Percentiles rank a stretch among this genome's conserved stretches.
Conservation (phyloP, 2,797 vertebrate species). For the Micropoecilia bifurca region DNA sequence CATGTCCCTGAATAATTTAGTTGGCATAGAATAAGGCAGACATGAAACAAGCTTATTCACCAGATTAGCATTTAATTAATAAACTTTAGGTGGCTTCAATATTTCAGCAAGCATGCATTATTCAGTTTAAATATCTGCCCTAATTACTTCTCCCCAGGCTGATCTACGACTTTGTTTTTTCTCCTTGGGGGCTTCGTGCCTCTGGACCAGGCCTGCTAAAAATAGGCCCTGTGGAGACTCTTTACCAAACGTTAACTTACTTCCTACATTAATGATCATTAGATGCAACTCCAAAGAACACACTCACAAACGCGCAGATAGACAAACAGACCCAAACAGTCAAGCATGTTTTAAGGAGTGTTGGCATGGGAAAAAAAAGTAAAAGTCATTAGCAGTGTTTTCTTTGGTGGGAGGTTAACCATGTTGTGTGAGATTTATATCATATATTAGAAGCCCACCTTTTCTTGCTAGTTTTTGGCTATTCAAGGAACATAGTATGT, state of each 20-base stretch:
- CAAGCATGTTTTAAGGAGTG: slow-evolving; percentile 9
- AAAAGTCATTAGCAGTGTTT: background rate
- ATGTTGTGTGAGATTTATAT: background rate
- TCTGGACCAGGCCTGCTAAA: slow-evolving; percentile 66
- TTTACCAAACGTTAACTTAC: slow-evolving; percentile 46
- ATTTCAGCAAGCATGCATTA: slow-evolving; percentile 73
- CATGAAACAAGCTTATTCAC: slow-evolving; percentile 64
- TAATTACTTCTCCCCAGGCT: slow-evolving; percentile 76
- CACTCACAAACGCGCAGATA: slow-evolving; percentile 3
- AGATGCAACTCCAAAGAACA: slow-evolving; percentile 56
- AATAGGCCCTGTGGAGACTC: slow-evolving; percentile 58
- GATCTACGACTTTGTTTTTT: slow-evolving; percentile 75
- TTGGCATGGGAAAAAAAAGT: background rate
- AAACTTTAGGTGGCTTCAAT: slow-evolving; percentile 76
- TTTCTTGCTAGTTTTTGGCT: background rate
- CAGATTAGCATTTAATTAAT: slow-evolving; percentile 77
- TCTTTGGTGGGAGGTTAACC: background rate
- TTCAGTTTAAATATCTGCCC: slow-evolving; percentile 78
- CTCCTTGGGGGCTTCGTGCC: slow-evolving; percentile 56
- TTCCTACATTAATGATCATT: slow-evolving; percentile 65
- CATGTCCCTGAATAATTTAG: slow-evolving; percentile 71
- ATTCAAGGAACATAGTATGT: background rate
- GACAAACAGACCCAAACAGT: background rate
- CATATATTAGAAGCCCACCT: background rate
- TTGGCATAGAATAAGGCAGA: slow-evolving; percentile 55